Evolutionary conservation across 2,113 vertebrate genomes (phyloP).

Genomic region (Neodontobutis hainanensis): DNA sequence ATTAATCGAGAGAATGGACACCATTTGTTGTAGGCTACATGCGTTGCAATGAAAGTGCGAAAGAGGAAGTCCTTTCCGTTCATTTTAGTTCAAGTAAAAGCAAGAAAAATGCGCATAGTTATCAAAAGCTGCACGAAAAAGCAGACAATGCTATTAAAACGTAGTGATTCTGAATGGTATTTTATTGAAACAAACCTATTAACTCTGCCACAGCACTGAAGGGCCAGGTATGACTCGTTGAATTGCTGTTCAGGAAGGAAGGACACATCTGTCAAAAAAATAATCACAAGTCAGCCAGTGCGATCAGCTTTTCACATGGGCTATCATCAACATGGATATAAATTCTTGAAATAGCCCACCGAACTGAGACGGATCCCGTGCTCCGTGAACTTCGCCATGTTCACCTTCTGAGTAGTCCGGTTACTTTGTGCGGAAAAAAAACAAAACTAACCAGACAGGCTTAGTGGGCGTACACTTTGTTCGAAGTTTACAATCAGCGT

Average conservation of each 20-base stretch:
- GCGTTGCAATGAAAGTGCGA: neutral
- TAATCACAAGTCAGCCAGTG: neutral
- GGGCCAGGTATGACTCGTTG: constrained; percentile 82
- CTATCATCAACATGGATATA: neutral
- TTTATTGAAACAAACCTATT: constrained; percentile 54
- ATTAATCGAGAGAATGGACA: too few relatives aligned
- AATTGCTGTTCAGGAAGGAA: constrained; percentile 83
- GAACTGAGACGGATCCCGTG: constrained; percentile 78
- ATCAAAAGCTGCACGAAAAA: neutral
- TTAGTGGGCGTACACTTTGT: constrained; percentile 25
- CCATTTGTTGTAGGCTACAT: too few relatives aligned
- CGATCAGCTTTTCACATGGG: neutral
- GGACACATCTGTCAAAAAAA: constrained; percentile 77
- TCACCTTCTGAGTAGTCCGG: constrained; percentile 10
- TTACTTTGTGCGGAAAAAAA: neutral
- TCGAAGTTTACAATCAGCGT: neutral
- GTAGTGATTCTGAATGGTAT: neutral
- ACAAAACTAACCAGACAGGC: neutral
- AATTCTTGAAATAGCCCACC: constrained; percentile 65
- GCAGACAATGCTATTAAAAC: neutral
- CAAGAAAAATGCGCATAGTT: too few relatives aligned
- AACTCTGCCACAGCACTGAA: constrained; percentile 84
- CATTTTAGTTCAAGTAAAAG: neutral
- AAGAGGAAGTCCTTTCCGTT: constrained; percentile 51
- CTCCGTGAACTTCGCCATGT: constrained; percentile 79